Conservation (phyloP, 1,140 invertebrate species). For the Ooceraea biroi region DNA sequence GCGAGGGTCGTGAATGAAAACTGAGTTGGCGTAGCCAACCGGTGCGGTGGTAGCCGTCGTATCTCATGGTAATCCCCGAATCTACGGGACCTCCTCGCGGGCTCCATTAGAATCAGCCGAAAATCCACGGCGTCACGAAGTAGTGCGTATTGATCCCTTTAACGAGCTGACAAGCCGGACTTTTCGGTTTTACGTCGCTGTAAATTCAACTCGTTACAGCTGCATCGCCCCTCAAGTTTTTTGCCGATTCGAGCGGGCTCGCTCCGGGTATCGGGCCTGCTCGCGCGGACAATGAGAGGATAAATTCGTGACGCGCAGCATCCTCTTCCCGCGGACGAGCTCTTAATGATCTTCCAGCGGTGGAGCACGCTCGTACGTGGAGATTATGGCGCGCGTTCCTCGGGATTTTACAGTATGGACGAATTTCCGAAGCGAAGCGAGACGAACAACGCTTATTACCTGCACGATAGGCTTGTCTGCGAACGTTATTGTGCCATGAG, state of each 20-base stretch:
- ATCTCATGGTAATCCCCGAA: slow-evolving; percentile 43
- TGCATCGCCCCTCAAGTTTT: slow-evolving; percentile 39
- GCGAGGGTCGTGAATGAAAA: slow-evolving; percentile 15
- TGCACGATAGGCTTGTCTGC: slow-evolving; percentile 67
- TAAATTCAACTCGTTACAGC: slow-evolving; percentile 65
- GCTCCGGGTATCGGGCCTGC: slow-evolving; percentile 3
- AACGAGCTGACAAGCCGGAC: slow-evolving; percentile 51
- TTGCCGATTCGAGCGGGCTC: background rate
- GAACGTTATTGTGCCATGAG: slow-evolving; percentile 62
- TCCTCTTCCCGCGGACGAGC: slow-evolving; percentile 28
- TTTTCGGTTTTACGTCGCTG: slow-evolving; percentile 47
- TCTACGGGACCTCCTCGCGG: background rate
- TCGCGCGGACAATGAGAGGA: slow-evolving; percentile 47
- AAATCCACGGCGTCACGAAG: background rate
- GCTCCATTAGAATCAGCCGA: background rate
- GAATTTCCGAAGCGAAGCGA: slow-evolving; percentile 69
- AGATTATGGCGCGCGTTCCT: slow-evolving; percentile 47
- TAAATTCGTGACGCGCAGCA: slow-evolving; percentile 55
- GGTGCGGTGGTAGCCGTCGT: background rate
- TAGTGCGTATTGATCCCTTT: slow-evolving; percentile 19
- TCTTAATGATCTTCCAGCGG: slow-evolving; percentile 52
- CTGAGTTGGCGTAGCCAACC: background rate
- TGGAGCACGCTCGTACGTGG: slow-evolving; percentile 31
- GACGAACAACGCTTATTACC: slow-evolving; percentile 70
- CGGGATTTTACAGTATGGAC: slow-evolving; percentile 52